Base-by-base conservation (phyloP, 1,140 invertebrate genomes). In the Zaprionus gabonicus region DNA sequence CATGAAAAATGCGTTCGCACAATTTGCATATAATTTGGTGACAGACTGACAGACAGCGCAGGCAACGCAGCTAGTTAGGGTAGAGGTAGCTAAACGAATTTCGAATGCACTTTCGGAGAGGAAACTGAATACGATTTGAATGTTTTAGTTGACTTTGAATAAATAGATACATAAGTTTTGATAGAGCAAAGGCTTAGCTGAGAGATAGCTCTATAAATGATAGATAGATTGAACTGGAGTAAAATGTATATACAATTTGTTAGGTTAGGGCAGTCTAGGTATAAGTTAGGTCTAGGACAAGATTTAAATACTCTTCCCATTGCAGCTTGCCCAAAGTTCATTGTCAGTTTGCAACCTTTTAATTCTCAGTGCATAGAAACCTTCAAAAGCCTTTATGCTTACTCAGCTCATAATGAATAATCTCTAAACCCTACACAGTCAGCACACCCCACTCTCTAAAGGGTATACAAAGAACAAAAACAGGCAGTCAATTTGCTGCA, bases 21-120 rank as follows among this genome's bases (percentile, higher is more conserved):
- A 60, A 85, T 88, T 90, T 90, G 84, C 81, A 90, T 85, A 74
- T 75, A 80, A 77, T 88, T 88, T 77, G 81, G 84, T 83, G 84
- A 90, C 81, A 85, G 75, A 70, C 65, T 74, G 53, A 20, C 70
- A 74, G 53, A 15, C 27, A 31, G 15, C n/a, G 20, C 23, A 58
- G 23, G 27, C 25, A 49, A 34, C 9, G 9, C 9, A 58, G 20
- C 25, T 17, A 41, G 25, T 12, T 27, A n/a, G 31, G 2, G 31
- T 17, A 6, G 13, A 20, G 9, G 25, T 9, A 15, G n/a, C 2
- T 1, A 15, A 2, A 3, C 34, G 53, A 57, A 56, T 3, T 25
- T 20, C 2, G 0, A 5, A 57, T 66, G 41, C 64, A 13, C 64
- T 56, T 10, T 3, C 36, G 1, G 10, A 10, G 0, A 44, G 2